Evolutionary conservation across 2,888 invertebrate species (phyloP).

Genomic region (Amblyteles armatorius): DNA sequence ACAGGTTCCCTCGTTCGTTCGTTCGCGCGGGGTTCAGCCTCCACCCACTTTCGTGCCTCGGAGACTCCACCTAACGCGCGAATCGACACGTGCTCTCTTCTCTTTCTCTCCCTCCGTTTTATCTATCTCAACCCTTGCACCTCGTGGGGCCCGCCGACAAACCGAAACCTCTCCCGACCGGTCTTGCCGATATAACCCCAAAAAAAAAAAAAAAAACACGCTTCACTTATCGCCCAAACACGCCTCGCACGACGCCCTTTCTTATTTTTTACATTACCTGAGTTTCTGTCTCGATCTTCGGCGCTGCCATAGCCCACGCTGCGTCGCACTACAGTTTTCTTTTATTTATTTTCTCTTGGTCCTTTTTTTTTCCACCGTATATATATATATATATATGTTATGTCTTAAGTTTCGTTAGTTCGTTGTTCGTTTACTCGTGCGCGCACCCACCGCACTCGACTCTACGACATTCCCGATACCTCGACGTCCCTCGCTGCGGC

Average conservation of each 20-base stretch:
- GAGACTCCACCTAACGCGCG: constrained; percentile 83
- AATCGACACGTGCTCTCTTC: constrained; percentile 77
- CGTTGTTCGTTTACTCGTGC: background rate
- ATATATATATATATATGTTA: constrained; percentile 12
- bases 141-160: constrained; percentile 6
- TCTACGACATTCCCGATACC: background rate
- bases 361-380: constrained; percentile 30
- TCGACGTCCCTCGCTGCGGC: background rate
- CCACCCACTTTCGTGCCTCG: constrained; percentile 82
- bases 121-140: constrained; percentile 33
- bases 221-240: constrained; percentile 37
- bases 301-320: constrained; percentile 66
- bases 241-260: no score
- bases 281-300: constrained; percentile 62
- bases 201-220: background rate
- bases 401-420: background rate
- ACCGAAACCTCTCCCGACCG: background rate
- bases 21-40: constrained; percentile 79
- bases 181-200: constrained; percentile 9
- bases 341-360: constrained; percentile 5
- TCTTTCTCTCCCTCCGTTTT: constrained; percentile 19
- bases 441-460: background rate
- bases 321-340: constrained; percentile 37
- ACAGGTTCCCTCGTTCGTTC: constrained; percentile 74
- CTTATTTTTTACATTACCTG: constrained; percentile 46